phyloP scores from a whole-genome alignment of 2,888 invertebrate species.

The Drosophila trichaetosa region DNA sequence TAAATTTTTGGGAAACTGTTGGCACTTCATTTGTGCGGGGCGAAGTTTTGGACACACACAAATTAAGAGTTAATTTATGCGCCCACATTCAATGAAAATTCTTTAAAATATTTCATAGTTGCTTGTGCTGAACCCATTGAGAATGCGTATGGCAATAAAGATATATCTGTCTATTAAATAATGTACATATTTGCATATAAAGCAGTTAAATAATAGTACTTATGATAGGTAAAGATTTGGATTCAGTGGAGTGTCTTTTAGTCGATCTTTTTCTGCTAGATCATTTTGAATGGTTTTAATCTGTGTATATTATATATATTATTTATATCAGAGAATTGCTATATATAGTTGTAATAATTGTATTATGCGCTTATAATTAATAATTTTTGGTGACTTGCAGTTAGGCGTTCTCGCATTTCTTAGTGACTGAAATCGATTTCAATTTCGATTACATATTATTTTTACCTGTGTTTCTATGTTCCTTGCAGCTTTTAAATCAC shows the following conservation, averaged over 20 bases:
- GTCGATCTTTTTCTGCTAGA: not conserved
- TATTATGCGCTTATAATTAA: not conserved
- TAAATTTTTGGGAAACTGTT: conserved; percentile 3
- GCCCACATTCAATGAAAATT: not conserved
- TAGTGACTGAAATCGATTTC: not conserved
- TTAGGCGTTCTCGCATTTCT: not conserved
- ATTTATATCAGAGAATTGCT: not conserved
- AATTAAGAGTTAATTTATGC: conserved; percentile 13
- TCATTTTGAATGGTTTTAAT: not conserved
- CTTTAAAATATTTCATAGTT: not conserved
- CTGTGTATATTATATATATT: not conserved
- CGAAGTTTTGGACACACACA: conserved; percentile 13
- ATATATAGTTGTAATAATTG: not conserved
- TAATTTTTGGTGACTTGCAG: not conserved
- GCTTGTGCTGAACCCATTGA: not conserved
- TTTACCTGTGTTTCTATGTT: not conserved
- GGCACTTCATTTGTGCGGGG: conserved; percentile 21
- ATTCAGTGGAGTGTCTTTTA: not conserved
- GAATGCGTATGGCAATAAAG: too few species aligned
- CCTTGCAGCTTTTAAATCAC: not conserved
- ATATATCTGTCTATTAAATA: not conserved
- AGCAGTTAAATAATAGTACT: not conserved
- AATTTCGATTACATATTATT: not conserved
- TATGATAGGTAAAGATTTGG: not conserved
- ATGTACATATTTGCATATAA: not conserved